phyloP scores from a whole-genome alignment of 2,888 invertebrate genomes.

The Dusona sp. region DNA sequence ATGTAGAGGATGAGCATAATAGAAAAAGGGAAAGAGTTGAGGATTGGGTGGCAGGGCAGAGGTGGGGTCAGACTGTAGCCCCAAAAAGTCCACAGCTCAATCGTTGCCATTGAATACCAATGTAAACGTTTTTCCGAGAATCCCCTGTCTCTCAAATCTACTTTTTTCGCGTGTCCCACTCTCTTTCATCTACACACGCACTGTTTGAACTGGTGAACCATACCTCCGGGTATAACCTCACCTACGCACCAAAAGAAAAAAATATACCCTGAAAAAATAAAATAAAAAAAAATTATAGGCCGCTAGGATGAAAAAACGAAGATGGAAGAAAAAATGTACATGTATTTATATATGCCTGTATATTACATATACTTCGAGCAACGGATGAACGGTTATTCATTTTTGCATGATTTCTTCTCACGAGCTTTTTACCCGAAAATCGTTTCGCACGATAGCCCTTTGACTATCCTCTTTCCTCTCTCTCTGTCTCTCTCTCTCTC shows the following conservation, averaged over 20 bases:
- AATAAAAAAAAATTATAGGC: neutral
- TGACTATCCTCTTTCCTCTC: neutral
- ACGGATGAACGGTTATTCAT: constrained; percentile 4
- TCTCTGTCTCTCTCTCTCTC: neutral
- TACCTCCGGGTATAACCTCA: constrained; percentile 39
- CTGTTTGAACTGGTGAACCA: constrained; percentile 38
- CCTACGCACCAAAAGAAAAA: neutral
- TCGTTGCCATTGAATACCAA: constrained; percentile 81
- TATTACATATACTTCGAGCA: neutral
- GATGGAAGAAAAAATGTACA: neutral
- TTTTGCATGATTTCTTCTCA: constrained; percentile 46
- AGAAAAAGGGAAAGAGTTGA: neutral
- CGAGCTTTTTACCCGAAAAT: constrained; percentile 19
- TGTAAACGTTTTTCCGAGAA: constrained; percentile 77
- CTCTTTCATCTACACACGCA: constrained; percentile 43
- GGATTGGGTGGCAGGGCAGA: neutral
- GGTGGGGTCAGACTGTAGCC: constrained; percentile 23
- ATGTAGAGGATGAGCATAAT: constrained; percentile 13
- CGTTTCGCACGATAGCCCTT: constrained; percentile 17
- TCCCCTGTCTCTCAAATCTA: constrained; percentile 58
- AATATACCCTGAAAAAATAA: constrained; percentile 8
- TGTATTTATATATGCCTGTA: neutral
- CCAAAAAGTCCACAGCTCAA: constrained; percentile 78
- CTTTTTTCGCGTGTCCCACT: constrained; percentile 46
- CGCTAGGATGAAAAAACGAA: neutral